Percentiles rank a stretch among this genome's conserved stretches.
phyloP scores from a whole-genome alignment of 2,888 invertebrate genomes.

The Nephrotoma flavescens region DNA sequence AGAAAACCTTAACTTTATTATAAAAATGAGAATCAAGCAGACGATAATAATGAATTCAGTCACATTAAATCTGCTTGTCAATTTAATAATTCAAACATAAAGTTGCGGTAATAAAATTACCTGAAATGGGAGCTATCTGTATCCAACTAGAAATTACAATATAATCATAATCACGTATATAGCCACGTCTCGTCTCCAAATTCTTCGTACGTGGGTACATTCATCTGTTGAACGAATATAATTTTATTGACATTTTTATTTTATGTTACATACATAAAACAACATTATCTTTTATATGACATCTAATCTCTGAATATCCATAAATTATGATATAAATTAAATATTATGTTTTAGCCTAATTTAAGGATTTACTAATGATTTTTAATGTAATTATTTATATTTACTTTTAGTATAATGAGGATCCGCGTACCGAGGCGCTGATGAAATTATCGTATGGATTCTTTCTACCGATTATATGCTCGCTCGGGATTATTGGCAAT shows the following conservation, averaged over 20 bases:
- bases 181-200: too few species aligned
- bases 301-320: neutral
- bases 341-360: neutral
- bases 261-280: neutral
- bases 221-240: neutral
- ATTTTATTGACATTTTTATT: neutral
- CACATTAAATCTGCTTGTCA: too few species aligned
- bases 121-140: too few species aligned
- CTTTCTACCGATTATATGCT: conserved; percentile 51
- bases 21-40: too few species aligned
- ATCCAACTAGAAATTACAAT: too few species aligned
- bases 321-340: neutral
- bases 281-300: neutral
- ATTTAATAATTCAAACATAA: too few species aligned
- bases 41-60: too few species aligned
- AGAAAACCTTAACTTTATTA: too few species aligned
- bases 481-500: conserved; percentile 61
- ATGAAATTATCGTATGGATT: conserved; percentile 49
- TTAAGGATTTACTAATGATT: neutral
- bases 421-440: conserved; percentile 42
- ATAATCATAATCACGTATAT: too few species aligned
- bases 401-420: conserved; percentile 27
- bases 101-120: too few species aligned
- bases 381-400: neutral
- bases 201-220: neutral